Evolutionary conservation across 1,140 invertebrate species (phyloP).

Genomic region (Lordiphosa stackelbergi): DNA sequence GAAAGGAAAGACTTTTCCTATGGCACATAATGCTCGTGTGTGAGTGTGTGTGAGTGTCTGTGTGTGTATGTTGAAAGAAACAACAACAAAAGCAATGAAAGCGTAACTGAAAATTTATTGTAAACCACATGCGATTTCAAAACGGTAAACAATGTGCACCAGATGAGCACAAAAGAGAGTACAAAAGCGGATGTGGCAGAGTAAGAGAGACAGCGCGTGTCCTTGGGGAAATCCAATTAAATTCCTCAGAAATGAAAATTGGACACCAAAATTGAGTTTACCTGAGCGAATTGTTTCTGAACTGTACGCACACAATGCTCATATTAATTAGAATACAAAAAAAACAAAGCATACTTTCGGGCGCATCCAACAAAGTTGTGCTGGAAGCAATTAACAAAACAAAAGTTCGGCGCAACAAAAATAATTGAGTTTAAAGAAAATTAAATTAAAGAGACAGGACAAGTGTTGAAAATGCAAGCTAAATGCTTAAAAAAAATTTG

Average conservation of each 20-base stretch:
- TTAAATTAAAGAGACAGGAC: no score
- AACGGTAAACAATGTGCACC: slow-evolving; percentile 53
- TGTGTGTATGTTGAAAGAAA: slow-evolving; percentile 25
- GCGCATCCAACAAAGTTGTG: no score
- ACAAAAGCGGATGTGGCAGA: background rate
- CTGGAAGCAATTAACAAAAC: no score
- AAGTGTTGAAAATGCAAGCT: no score
- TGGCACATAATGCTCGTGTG: background rate
- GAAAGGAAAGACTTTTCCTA: slow-evolving; percentile 7
- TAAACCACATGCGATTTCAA: slow-evolving; percentile 58
- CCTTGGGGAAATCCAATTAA: slow-evolving; percentile 51
- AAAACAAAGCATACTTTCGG: background rate
- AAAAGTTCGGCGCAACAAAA: no score
- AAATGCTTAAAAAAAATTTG: no score
- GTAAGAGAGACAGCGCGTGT: background rate
- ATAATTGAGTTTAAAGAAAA: no score
- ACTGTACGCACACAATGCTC: slow-evolving; percentile 11
- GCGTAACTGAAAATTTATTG: slow-evolving; percentile 60
- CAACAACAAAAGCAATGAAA: slow-evolving; percentile 21
- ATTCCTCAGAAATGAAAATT: slow-evolving; percentile 29
- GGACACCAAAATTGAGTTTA: slow-evolving; percentile 24
- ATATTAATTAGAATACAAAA: slow-evolving; percentile 26
- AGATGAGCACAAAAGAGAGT: slow-evolving; percentile 1
- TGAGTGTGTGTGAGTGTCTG: slow-evolving; percentile 12
- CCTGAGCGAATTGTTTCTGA: background rate